These are phyloP conservation scores for Dendrocincla fuliginosa DNA, from an alignment of 2,797 vertebrate genomes.

Conservation along the genomic window DNA sequence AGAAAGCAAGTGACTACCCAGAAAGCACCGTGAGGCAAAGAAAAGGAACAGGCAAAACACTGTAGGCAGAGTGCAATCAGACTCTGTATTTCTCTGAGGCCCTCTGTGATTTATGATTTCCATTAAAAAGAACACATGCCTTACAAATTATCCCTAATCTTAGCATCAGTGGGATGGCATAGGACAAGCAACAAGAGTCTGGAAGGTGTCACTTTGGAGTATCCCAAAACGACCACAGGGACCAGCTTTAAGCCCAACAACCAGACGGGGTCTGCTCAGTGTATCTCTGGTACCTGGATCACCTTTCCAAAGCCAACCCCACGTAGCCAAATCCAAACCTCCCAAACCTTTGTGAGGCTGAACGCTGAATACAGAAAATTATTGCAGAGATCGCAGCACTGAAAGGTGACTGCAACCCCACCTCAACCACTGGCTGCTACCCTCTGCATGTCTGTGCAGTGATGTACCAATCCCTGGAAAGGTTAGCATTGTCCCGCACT, in stretches of 20 bases:
- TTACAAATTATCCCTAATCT: neutral
- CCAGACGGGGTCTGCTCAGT: neutral
- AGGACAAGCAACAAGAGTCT: neutral
- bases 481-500: neutral
- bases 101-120: neutral
- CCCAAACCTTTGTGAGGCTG: neutral
- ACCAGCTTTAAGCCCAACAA: neutral
- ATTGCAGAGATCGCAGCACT: accelerated
- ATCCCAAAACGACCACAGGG: neutral
- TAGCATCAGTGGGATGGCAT: neutral
- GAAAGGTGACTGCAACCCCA: neutral
- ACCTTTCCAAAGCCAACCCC: neutral
- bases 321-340: neutral
- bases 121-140: neutral
- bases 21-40: neutral
- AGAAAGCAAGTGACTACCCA: neutral
- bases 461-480: neutral
- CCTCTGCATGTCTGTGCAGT: neutral
- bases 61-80: neutral
- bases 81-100: neutral
- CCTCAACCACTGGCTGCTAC: neutral
- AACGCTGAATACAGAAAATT: neutral
- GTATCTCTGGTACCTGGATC: neutral
- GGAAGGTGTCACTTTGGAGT: neutral
- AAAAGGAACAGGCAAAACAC: neutral